phyloP scores from a whole-genome alignment of 2,113 vertebrate genomes.

The Pungitius pungitius region DNA sequence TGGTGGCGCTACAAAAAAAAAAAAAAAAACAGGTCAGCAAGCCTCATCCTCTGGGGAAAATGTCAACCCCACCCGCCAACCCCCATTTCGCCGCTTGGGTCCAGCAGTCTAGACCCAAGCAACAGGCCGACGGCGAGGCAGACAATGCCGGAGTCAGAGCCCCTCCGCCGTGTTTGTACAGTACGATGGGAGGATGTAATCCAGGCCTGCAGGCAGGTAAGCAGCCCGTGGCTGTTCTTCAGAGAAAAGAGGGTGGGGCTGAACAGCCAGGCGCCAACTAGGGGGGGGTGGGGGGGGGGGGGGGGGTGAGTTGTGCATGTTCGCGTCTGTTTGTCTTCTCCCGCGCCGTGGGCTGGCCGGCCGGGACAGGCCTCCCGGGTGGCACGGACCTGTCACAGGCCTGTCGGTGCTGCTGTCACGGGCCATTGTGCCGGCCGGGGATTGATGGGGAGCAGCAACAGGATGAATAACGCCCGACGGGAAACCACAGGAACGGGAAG shows the following conservation, averaged over 20 bases:
- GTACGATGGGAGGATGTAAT: conserved; percentile 33
- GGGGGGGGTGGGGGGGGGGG: conserved; percentile 43
- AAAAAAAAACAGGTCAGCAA: background rate
- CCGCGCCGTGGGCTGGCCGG: conserved; percentile 28
- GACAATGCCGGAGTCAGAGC: too few species aligned
- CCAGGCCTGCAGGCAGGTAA: conserved; percentile 26
- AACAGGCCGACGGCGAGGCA: accelerated
- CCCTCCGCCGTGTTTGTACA: background rate
- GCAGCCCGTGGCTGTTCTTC: background rate
- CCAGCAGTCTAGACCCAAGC: background rate
- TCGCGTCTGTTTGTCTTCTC: conserved; percentile 76
- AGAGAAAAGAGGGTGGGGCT: conserved; percentile 20
- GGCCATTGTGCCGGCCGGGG: conserved; percentile 74
- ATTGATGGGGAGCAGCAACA: conserved; percentile 80
- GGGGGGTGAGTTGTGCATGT: conserved; percentile 51
- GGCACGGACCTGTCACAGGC: conserved; percentile 59
- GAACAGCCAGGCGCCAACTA: conserved; percentile 39
- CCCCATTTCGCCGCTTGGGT: background rate
- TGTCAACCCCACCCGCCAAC: background rate
- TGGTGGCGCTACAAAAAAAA: background rate
- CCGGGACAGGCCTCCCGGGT: conserved; percentile 53
- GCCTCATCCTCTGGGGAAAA: background rate
- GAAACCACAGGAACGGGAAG: conserved; percentile 67
- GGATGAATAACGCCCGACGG: conserved; percentile 61
- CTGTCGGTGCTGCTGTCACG: conserved; percentile 70